phyloP scores from a whole-genome alignment of 2,888 invertebrate genomes.

The Ophioninae sp. region DNA sequence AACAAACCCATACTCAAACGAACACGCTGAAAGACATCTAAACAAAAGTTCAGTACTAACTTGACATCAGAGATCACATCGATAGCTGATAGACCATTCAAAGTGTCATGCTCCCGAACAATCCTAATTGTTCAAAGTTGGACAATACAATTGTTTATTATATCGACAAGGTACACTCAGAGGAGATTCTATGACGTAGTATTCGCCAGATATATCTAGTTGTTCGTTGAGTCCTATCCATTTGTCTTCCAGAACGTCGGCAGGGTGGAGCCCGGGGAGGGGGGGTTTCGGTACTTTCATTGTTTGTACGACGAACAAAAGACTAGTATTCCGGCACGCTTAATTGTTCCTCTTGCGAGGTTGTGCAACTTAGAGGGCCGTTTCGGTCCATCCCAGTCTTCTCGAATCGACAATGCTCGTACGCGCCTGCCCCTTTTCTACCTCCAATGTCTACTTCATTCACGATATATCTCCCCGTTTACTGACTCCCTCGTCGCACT shows the following conservation, averaged over 20 bases:
- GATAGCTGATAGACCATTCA: too few relatives aligned
- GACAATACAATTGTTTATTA: slow-evolving; percentile 16
- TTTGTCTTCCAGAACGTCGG: slow-evolving; percentile 38
- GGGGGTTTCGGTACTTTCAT: slow-evolving; percentile 37
- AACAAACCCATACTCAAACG: too few relatives aligned
- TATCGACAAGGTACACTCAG: neutral
- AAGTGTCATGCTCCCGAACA: neutral
- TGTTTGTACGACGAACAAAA: slow-evolving; percentile 59
- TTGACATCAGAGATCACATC: too few relatives aligned
- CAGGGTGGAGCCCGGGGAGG: neutral
- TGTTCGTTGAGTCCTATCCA: slow-evolving; percentile 25
- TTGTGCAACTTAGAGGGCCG: slow-evolving; percentile 33
- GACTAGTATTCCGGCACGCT: slow-evolving; percentile 54
- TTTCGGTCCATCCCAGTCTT: slow-evolving; percentile 49
- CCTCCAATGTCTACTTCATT: slow-evolving; percentile 30
- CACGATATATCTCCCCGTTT: slow-evolving; percentile 29
- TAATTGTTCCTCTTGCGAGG: slow-evolving; percentile 62
- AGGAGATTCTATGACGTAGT: neutral
- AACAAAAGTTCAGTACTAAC: too few relatives aligned
- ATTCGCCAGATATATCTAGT: neutral
- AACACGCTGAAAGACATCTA: too few relatives aligned
- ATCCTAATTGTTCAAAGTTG: neutral
- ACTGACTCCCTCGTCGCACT: slow-evolving; percentile 8
- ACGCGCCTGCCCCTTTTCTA: slow-evolving; percentile 16
- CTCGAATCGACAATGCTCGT: slow-evolving; percentile 55